phyloP scores from a whole-genome alignment of 2,797 vertebrate genomes.

The Fistularia tabacaria region DNA sequence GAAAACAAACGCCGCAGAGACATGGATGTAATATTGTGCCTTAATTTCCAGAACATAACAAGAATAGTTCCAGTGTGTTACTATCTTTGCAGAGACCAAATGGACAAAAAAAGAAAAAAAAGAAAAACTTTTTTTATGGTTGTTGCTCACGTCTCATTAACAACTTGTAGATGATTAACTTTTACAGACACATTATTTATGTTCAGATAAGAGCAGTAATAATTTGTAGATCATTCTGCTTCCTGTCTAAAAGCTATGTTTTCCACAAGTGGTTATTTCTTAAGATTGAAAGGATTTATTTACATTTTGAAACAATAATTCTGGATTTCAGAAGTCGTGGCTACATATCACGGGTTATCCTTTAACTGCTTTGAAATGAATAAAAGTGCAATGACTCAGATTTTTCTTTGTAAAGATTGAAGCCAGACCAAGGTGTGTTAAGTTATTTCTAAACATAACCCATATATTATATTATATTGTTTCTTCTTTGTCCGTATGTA shows the following conservation, averaged over 20 bases:
- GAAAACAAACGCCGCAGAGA: slow-evolving; percentile 28
- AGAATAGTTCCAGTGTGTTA: slow-evolving; percentile 14
- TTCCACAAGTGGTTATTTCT: slow-evolving; percentile 15
- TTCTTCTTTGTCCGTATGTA: slow-evolving; percentile 46
- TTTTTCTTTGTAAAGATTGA: slow-evolving; percentile 25
- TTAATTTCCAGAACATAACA: slow-evolving; percentile 7
- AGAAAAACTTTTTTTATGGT: slow-evolving; percentile 59
- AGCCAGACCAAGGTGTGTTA: slow-evolving; percentile 34
- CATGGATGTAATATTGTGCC: slow-evolving; percentile 29
- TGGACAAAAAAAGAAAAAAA: slow-evolving; percentile 21
- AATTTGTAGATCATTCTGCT: slow-evolving; percentile 32
- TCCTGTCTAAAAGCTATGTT: slow-evolving; percentile 4
- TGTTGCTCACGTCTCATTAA: slow-evolving; percentile 58
- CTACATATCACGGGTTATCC: no score
- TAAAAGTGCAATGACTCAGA: slow-evolving; percentile 70
- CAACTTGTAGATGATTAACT: slow-evolving; percentile 71
- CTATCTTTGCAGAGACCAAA: slow-evolving; percentile 19
- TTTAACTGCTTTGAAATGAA: no score
- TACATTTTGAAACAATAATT: slow-evolving; percentile 9
- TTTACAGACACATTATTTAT: slow-evolving; percentile 80
- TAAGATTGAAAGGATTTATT: slow-evolving; percentile 7
- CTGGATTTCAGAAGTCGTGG: slow-evolving; percentile 2
- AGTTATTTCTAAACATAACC: slow-evolving; percentile 63
- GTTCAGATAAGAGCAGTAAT: slow-evolving; percentile 75
- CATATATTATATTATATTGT: slow-evolving; percentile 64